A percentile compares a stretch with the other conserved stretches of the same genome.
These are phyloP conservation scores for Phragmatobia fuliginosa DNA, from an alignment of 2,888 invertebrate genomes.

Conservation along the genomic window DNA sequence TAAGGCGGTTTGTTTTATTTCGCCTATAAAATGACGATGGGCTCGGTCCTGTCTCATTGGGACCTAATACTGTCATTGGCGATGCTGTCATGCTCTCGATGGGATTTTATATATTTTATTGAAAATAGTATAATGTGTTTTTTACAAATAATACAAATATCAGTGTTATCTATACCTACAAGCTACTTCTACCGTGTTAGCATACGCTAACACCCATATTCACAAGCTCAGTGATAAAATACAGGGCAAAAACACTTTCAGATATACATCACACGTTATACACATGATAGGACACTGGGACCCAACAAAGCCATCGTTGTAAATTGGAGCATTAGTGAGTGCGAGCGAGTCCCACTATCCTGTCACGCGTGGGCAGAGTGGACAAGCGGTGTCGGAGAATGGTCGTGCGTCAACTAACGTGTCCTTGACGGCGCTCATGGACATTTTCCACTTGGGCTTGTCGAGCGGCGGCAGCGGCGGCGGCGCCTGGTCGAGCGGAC, in stretches of 20 bases:
- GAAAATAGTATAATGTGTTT: neutral
- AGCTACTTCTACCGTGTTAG: conserved; percentile 13
- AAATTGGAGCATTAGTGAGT: neutral
- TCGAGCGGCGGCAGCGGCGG: conserved; percentile 82
- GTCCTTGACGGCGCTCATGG: conserved; percentile 87
- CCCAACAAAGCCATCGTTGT: neutral
- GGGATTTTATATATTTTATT: conserved; percentile 7
- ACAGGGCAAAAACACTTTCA: neutral
- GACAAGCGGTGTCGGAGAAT: conserved; percentile 7
- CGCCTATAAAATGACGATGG: conserved; percentile 16
- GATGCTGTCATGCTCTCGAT: conserved; percentile 12
- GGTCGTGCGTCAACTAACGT: conserved; percentile 67
- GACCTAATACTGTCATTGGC: conserved; percentile 32
- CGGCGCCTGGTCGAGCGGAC: conserved; percentile 81
- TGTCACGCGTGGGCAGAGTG: neutral
- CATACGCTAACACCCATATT: conserved; percentile 11
- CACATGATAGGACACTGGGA: conserved; percentile 12
- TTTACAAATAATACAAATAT: conserved; percentile 1
- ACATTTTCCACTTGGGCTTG: conserved; percentile 90
- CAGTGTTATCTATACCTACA: conserved; percentile 12
- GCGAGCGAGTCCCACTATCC: neutral
- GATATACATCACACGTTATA: neutral
- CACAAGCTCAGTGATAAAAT: conserved; percentile 11
- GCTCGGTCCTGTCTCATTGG: conserved; percentile 23
- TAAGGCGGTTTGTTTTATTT: neutral